Conservation (phyloP, 2,888 invertebrate species). For the Lagria hirta region DNA sequence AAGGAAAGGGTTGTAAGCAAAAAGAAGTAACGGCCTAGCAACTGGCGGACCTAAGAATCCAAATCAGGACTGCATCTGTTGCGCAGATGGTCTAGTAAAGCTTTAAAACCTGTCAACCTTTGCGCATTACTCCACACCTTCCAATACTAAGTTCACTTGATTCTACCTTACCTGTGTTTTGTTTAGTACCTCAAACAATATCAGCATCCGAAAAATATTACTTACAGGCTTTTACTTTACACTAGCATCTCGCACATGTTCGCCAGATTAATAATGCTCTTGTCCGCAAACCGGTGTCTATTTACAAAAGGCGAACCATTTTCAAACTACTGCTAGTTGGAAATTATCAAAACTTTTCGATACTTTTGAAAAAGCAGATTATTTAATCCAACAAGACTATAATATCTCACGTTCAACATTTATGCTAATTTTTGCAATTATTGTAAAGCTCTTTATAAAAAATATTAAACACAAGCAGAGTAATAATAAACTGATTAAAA, state of each 20-base stretch:
- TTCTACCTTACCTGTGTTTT: slow-evolving; percentile 30
- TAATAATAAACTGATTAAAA: too few relatives aligned
- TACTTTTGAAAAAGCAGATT: too few relatives aligned
- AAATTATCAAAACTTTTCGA: too few relatives aligned
- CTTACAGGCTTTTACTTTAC: slow-evolving; percentile 14
- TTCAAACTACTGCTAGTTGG: too few relatives aligned
- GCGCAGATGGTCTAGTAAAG: slow-evolving; percentile 48
- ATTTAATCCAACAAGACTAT: too few relatives aligned
- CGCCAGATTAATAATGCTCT: slow-evolving; percentile 14
- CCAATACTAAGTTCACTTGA: slow-evolving; percentile 33
- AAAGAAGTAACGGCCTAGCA: slow-evolving; percentile 50
- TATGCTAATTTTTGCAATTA: too few relatives aligned
- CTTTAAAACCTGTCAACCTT: slow-evolving; percentile 29
- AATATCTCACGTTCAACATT: too few relatives aligned
- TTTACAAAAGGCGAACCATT: too few relatives aligned
- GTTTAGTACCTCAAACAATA: slow-evolving; percentile 26
- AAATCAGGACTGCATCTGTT: slow-evolving; percentile 54
- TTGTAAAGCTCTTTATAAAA: too few relatives aligned
- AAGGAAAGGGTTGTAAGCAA: slow-evolving; percentile 50
- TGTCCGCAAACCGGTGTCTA: too few relatives aligned
- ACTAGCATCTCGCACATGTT: slow-evolving; percentile 21
- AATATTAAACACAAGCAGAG: too few relatives aligned
- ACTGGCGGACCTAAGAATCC: slow-evolving; percentile 48
- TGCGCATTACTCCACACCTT: slow-evolving; percentile 33
- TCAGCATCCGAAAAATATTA: slow-evolving; percentile 13